phyloP scores from a whole-genome alignment of 2,888 invertebrate genomes.

The Pomacea canaliculata region DNA sequence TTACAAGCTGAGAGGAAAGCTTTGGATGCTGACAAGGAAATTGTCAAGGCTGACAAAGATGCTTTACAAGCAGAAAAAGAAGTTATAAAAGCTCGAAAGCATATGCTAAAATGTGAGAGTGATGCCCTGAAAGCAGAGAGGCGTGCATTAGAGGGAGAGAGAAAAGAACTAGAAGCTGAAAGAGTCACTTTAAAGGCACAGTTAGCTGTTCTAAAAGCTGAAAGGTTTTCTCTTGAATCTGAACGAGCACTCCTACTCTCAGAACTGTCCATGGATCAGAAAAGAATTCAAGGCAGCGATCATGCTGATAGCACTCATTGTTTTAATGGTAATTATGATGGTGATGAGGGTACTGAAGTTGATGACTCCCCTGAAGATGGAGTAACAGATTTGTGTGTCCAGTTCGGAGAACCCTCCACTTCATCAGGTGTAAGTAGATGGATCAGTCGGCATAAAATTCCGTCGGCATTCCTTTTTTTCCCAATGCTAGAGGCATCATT shows the following conservation, averaged over 20 bases:
- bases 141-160: background rate
- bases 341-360: background rate
- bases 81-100: background rate
- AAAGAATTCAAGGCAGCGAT: background rate
- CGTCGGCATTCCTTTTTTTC: no score
- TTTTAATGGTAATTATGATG: slow-evolving; percentile 1
- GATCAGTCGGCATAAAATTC: no score
- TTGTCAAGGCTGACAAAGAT: slow-evolving; percentile 1
- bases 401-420: slow-evolving; percentile 2
- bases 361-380: background rate
- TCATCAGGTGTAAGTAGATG: background rate
- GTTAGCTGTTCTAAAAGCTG: slow-evolving; percentile 3
- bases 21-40: background rate
- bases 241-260: background rate
- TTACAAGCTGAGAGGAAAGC: background rate
- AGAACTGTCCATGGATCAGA: background rate
- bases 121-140: slow-evolving; percentile 6
- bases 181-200: background rate
- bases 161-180: background rate
- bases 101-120: background rate
- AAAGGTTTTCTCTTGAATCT: slow-evolving; percentile 1
- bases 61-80: background rate
- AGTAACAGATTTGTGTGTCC: slow-evolving; percentile 2
- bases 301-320: background rate
- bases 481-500: no score